phyloP scores from a whole-genome alignment of 2,113 vertebrate genomes.

The Sarotherodon lohbergeri region DNA sequence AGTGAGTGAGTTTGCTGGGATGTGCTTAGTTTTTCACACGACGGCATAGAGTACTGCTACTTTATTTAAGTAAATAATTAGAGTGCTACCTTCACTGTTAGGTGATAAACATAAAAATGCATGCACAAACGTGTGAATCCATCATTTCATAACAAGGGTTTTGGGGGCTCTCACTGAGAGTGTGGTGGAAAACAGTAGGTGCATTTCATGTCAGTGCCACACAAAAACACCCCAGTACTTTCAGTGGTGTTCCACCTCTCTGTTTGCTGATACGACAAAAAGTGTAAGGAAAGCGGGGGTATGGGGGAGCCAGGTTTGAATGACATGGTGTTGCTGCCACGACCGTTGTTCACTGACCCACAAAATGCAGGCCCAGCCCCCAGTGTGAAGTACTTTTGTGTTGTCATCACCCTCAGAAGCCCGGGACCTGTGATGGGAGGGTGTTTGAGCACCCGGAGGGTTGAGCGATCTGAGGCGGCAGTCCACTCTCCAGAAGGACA shows the following conservation, averaged over 20 bases:
- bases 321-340: conserved; percentile 64
- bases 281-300: conserved; percentile 48
- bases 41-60: background rate
- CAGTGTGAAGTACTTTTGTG: conserved; percentile 70
- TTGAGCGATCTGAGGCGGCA: conserved; percentile 22
- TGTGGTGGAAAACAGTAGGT: conserved; percentile 43
- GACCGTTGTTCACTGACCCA: conserved; percentile 70
- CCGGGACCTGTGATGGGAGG: conserved; percentile 1
- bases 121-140: conserved; percentile 25
- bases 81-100: background rate
- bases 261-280: conserved; percentile 66
- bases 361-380: conserved; percentile 68
- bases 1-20: background rate
- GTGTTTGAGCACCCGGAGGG: background rate
- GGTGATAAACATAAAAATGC: background rate
- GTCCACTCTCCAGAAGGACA: conserved; percentile 60
- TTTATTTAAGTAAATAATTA: background rate
- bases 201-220: conserved; percentile 43
- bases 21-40: background rate
- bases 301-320: conserved; percentile 44
- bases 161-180: conserved; percentile 6
- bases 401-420: conserved; percentile 51
- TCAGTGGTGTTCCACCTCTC: conserved; percentile 50
- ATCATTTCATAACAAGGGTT: conserved; percentile 54
- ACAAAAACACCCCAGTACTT: conserved; percentile 49